Evolutionary conservation across 2,888 invertebrate genomes (phyloP).

Genomic region (Apocheima hispidaria): DNA sequence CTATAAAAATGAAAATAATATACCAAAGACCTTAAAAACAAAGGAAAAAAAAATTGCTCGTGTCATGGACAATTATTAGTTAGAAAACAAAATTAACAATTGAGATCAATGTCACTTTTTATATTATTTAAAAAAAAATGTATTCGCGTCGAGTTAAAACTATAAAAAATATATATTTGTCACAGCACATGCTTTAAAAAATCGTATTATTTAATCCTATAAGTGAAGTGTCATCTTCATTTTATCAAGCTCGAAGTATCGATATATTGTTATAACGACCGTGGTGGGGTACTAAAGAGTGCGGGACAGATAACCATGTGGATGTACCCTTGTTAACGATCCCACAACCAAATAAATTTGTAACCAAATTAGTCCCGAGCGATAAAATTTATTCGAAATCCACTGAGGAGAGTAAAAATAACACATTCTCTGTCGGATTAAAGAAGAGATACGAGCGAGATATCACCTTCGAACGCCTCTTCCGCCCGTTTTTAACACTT

Average conservation of each 20-base stretch:
- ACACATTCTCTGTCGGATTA: constrained; percentile 85
- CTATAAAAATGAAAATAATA: no score
- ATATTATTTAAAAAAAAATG: constrained; percentile 63
- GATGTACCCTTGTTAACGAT: constrained; percentile 85
- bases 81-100: constrained; percentile 67
- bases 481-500: constrained; percentile 86
- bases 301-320: constrained; percentile 79
- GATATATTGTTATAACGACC: constrained; percentile 84
- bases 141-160: constrained; percentile 67
- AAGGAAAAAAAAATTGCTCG: constrained; percentile 6
- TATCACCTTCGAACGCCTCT: constrained; percentile 76
- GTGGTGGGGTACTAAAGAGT: constrained; percentile 79
- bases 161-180: constrained; percentile 78
- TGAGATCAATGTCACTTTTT: constrained; percentile 61
- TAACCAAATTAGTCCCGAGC: constrained; percentile 85
- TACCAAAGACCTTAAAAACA: neutral
- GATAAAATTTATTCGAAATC: constrained; percentile 86
- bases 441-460: constrained; percentile 84
- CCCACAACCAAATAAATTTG: constrained; percentile 85
- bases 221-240: constrained; percentile 82
- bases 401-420: constrained; percentile 85
- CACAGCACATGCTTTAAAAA: constrained; percentile 70
- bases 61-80: constrained; percentile 66
- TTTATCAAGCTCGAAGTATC: constrained; percentile 82
- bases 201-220: constrained; percentile 83